phyloP scores from a whole-genome alignment of 2,113 vertebrate genomes.

The Pyrgilauda ruficollis region DNA sequence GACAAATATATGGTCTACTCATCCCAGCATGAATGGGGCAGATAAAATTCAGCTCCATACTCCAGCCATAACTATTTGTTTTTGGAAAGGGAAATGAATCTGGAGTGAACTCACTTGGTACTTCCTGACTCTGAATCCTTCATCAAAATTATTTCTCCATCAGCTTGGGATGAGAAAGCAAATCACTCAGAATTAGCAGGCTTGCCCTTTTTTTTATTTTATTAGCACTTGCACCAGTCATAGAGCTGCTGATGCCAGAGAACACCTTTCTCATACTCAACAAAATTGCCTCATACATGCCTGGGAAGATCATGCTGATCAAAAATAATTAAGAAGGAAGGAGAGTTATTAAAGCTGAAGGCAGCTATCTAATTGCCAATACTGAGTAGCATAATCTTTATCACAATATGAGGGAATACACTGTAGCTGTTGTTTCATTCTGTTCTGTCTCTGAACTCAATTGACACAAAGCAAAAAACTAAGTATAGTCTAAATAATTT shows the following conservation, averaged over 20 bases:
- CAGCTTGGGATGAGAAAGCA: slow-evolving; percentile 44
- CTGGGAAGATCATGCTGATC: slow-evolving; percentile 40
- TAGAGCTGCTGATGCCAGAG: not conserved
- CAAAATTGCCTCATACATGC: slow-evolving; percentile 12
- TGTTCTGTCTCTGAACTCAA: not conserved
- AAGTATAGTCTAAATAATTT: not conserved
- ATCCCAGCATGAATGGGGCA: slow-evolving; percentile 39
- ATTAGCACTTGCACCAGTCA: slow-evolving; percentile 27
- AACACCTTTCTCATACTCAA: slow-evolving; percentile 17
- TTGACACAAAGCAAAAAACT: not conserved
- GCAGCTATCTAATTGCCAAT: slow-evolving; percentile 15
- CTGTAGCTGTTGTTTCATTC: not conserved
- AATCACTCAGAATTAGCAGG: slow-evolving; percentile 68
- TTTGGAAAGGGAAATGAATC: slow-evolving; percentile 65
- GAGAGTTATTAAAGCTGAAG: slow-evolving; percentile 52
- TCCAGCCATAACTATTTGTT: not conserved
- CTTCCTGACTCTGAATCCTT: slow-evolving; percentile 73
- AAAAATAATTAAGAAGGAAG: slow-evolving; percentile 59
- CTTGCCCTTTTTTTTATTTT: not conserved
- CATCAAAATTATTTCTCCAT: slow-evolving; percentile 70
- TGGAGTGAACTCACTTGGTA: slow-evolving; percentile 68
- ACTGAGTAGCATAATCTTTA: not conserved
- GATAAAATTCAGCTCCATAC: slow-evolving; percentile 56
- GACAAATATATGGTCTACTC: slow-evolving; percentile 29
- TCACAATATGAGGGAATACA: not conserved